phyloP scores from a whole-genome alignment of 2,113 vertebrate genomes.

The Daboia siamensis region DNA sequence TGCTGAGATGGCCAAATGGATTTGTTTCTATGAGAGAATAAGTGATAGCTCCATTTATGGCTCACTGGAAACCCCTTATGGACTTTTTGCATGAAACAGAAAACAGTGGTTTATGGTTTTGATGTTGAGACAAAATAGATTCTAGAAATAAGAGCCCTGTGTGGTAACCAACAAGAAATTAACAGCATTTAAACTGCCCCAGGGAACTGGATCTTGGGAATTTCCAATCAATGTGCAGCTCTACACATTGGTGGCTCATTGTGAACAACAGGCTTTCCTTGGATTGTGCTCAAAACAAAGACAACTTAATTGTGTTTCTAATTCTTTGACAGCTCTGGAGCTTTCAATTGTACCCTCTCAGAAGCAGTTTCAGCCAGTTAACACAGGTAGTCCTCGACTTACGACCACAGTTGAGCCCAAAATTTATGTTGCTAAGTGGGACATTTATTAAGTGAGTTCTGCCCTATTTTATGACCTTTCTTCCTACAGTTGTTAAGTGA shows the following conservation, averaged over 20 bases:
- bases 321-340: conserved; percentile 41
- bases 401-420: not conserved
- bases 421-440: not conserved
- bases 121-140: not conserved
- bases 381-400: not conserved
- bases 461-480: not conserved
- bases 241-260: not conserved
- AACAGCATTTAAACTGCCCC: not conserved
- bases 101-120: not conserved
- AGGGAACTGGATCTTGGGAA: not conserved
- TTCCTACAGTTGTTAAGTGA: not conserved
- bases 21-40: not conserved
- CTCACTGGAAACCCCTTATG: not conserved
- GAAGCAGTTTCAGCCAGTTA: conserved; percentile 35
- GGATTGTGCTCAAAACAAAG: conserved; percentile 28
- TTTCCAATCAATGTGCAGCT: not conserved
- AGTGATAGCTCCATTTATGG: not conserved
- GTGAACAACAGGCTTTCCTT: conserved; percentile 31
- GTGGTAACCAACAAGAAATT: not conserved
- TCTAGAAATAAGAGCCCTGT: not conserved
- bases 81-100: not conserved
- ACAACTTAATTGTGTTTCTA: conserved; percentile 7
- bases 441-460: not conserved
- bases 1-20: not conserved
- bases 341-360: conserved; percentile 9